These are phyloP conservation scores for Stegostoma tigrinum DNA, from an alignment of 2,113 vertebrate species.

Conservation along the genomic window DNA sequence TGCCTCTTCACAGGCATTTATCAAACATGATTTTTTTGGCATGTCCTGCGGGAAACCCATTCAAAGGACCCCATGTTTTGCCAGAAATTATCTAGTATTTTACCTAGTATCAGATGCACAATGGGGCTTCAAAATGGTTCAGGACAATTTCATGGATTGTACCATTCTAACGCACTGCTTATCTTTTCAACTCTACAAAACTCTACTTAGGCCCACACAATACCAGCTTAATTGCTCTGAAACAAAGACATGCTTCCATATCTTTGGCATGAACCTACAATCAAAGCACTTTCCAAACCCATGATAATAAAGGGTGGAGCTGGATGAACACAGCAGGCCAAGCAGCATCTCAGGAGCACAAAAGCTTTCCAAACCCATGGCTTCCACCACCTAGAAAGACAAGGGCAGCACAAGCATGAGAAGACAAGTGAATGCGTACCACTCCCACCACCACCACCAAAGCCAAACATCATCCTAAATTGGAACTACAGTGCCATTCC, in stretches of 20 bases:
- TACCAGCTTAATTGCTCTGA: background rate
- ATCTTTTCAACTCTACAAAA: background rate
- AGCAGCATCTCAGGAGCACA: too few species aligned
- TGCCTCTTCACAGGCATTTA: background rate
- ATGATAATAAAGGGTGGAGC: too few species aligned
- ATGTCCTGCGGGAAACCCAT: background rate
- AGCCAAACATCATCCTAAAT: background rate
- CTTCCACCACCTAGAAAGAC: background rate
- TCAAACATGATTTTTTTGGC: background rate
- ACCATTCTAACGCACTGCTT: background rate
- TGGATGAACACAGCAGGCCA: too few species aligned
- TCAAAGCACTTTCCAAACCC: background rate
- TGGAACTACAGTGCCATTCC: too few species aligned
- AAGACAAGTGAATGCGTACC: background rate
- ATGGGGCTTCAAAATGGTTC: background rate
- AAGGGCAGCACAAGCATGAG: background rate
- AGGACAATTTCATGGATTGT: background rate
- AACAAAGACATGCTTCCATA: background rate
- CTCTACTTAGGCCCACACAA: background rate
- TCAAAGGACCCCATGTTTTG: background rate
- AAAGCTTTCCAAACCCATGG: too few species aligned
- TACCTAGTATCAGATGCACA: background rate
- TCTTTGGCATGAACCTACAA: background rate
- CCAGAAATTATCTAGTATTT: background rate
- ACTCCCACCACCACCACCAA: background rate